Evolutionary conservation across 2,113 vertebrate species (phyloP).

Genomic region (Corvus cornix): DNA sequence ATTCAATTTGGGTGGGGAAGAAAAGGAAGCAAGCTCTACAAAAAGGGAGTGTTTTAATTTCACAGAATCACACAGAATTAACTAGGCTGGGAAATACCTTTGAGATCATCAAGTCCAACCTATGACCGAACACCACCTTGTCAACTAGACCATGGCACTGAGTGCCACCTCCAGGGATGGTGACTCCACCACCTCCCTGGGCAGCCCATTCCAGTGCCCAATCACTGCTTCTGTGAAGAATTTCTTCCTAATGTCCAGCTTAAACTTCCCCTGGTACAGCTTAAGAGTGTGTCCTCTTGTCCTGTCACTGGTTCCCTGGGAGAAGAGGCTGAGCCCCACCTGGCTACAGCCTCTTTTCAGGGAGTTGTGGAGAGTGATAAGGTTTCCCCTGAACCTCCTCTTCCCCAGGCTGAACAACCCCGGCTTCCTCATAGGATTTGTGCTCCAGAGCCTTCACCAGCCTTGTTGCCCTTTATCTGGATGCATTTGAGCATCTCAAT

Average conservation of each 20-base stretch:
- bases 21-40: not conserved
- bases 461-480: not conserved
- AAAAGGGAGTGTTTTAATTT: not conserved
- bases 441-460: not conserved
- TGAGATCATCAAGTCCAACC: not conserved
- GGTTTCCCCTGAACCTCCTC: not conserved
- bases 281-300: not conserved
- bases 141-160: not conserved
- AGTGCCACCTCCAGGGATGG: not conserved
- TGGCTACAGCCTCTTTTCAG: not conserved
- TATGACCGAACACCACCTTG: not conserved
- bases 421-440: not conserved
- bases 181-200: not conserved
- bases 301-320: not conserved
- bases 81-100: not conserved
- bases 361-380: not conserved
- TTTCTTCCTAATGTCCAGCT: not conserved
- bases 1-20: not conserved
- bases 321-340: not conserved
- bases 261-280: rapidly evolving
- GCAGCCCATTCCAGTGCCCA: not conserved
- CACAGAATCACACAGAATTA: not conserved
- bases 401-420: not conserved
- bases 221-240: not conserved
- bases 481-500: rapidly evolving